phyloP scores from a whole-genome alignment of 2,113 vertebrate genomes.

The Charadrius vociferus region DNA sequence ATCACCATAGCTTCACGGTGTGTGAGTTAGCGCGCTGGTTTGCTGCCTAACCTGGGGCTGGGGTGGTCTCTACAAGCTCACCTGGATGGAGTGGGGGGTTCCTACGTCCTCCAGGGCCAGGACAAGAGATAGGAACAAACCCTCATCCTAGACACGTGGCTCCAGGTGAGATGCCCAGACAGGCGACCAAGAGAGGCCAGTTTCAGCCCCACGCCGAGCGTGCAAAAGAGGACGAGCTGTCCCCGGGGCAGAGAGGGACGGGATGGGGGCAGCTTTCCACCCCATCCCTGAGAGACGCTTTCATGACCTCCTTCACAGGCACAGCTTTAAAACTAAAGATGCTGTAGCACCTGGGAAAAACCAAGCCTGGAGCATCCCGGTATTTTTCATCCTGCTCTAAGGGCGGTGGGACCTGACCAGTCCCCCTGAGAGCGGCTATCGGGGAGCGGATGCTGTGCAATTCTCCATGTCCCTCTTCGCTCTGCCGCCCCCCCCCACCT shows the following conservation, averaged over 20 bases:
- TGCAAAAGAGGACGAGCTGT: not conserved
- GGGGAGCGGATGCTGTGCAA: not conserved
- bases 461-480: not conserved
- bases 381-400: not conserved
- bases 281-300: not conserved
- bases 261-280: not conserved
- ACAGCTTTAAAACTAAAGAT: not conserved
- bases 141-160: not conserved
- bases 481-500: not conserved
- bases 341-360: not conserved
- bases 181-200: not conserved
- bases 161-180: not conserved
- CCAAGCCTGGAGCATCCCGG: not conserved
- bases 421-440: not conserved
- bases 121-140: not conserved
- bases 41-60: not conserved
- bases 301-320: accelerated
- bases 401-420: not conserved
- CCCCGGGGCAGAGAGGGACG: not conserved
- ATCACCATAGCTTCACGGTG: accelerated
- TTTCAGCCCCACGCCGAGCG: accelerated
- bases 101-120: not conserved
- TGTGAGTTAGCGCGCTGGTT: not conserved
- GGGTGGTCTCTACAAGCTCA: not conserved
- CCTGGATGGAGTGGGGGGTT: not conserved